These are phyloP conservation scores for Limnephilus lunatus DNA, from an alignment of 2,888 invertebrate species.

Conservation along the genomic window DNA sequence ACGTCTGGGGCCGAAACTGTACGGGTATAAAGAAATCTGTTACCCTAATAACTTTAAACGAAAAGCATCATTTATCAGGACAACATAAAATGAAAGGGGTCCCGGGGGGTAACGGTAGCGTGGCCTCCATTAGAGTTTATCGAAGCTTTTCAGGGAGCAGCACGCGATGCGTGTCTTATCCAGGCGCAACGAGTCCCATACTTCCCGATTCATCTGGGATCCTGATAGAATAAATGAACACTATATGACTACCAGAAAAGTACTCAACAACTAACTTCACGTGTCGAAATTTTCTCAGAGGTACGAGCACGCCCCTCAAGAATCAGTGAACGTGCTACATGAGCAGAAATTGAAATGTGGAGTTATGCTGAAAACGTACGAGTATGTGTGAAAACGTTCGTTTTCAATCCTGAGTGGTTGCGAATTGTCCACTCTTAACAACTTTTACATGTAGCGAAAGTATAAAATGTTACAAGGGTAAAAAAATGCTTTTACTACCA, in stretches of 20 bases:
- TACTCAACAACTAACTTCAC: neutral
- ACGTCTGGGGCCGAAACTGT: constrained; percentile 34
- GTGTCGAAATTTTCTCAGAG: neutral
- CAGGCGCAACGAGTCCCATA: constrained; percentile 36
- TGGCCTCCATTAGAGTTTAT: constrained; percentile 64
- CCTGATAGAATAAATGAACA: constrained; percentile 21
- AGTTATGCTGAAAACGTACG: neutral
- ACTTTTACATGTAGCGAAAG: neutral
- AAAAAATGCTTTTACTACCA: neutral
- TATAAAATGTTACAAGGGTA: neutral
- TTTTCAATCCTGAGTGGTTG: neutral
- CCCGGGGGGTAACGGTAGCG: constrained; percentile 57
- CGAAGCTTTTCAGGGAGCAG: constrained; percentile 58
- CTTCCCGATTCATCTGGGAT: constrained; percentile 13
- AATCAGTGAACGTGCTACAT: neutral
- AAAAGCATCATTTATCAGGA: constrained; percentile 64
- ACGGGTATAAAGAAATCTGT: constrained; percentile 57
- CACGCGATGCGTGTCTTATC: constrained; percentile 62
- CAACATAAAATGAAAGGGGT: constrained; percentile 62
- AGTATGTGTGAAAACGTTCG: neutral
- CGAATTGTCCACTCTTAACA: neutral
- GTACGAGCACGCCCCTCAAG: neutral
- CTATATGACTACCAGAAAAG: neutral
- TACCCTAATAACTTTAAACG: constrained; percentile 64
- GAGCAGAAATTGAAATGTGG: neutral